Base-by-base conservation (phyloP, 2,113 vertebrate genomes). In the Forbesichthys agassizii region DNA sequence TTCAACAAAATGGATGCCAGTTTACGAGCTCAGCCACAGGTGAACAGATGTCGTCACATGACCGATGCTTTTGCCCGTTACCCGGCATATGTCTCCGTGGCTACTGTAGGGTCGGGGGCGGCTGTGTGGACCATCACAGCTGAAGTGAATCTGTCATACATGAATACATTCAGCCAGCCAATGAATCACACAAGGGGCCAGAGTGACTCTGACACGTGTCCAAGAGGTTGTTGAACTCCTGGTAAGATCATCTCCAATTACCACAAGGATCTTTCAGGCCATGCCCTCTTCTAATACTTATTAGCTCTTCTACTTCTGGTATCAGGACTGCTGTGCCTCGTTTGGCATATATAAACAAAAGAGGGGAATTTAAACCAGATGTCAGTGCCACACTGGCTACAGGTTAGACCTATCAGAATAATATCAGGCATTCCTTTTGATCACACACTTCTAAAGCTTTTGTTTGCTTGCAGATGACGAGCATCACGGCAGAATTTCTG, bases 111-210 rank as follows among this genome's bases (percentile, higher is more conserved):
- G 52, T 11, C 13, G 13, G 49, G 48, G 27, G 64, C 49, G 47
- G 55, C 47, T 61, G 52, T 48, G 71, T 7, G 56, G 47, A 62
- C 33, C 27, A n/a, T 71, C 58, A 64, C 61, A 66, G 64, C 60
- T 64, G 75, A 74, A 61, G 64, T 73, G 79, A 75, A 73, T 66
- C 18, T 68, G 78, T 71, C 27, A 33, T 49, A 69, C 58, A 55
- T 70, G 69, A 70, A 56, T 33, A 14, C 48, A 33, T 64, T 58
- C 52, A 70, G 64, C 55, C 66, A 75, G 48, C 3, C 69, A 54
- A 62, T 74, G 63, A 74, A 62, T 68, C 51, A 71, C 61, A 13
- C 52, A 47, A 14, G 42, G 5, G 47, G 47, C n/a, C 54, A 20
- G 52, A 16, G 67, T 20, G 36, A 42, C 18, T 42, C 59, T 46